Evolutionary conservation across 2,797 vertebrate species (phyloP), one percentile per base, ranked within the genome.

Genomic region (Bradypodion ventrale): DNA sequence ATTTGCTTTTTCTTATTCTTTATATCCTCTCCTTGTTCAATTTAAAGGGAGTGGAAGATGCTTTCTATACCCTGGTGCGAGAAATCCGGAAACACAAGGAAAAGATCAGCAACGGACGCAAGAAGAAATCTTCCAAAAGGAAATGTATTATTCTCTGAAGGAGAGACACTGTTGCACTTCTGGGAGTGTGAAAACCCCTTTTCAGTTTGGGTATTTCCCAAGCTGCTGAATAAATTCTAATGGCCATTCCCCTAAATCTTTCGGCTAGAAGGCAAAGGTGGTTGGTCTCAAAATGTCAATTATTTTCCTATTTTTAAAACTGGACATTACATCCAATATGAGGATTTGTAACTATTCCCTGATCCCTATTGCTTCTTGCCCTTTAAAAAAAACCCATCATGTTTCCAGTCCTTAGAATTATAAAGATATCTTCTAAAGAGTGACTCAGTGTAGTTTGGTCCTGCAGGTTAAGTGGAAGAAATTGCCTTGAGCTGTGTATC

Each of bases 81-180:
- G 97, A 97, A 92, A 98, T 98, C 82, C 95, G 97, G 90, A 96
- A 93, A 92, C 97, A 97, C 86, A 98, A 98, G 92, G 97, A 98
- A 93, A 97, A 97, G 93, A 96, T 97, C 93, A 97, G 96, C 95
- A 97, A 96, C 89, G 97, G 97, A 89, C 97, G 97, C 93, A 97
- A 96, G 96, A 97, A 97, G 94, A 98, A 97, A 82, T 90, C 87
- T 74, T 93, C 92, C 56, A 92, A 91, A 82, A 88, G 89, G 49
- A 93, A 90, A 89, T 93, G 92, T 68, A 82, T 91, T n/a, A 90
- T 93, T 82, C 89, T 93, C 80, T 93, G 89, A 92, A 60, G 74
- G 65, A 89, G 85, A 75, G 78, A 76, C 49, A 37, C 46, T 85
- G 7, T 77, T 77, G 73, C 84, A 85, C 74, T 77, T 52, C 32